Base-by-base conservation (phyloP, 2,797 vertebrate genomes). In the Argyrosomus regius region DNA sequence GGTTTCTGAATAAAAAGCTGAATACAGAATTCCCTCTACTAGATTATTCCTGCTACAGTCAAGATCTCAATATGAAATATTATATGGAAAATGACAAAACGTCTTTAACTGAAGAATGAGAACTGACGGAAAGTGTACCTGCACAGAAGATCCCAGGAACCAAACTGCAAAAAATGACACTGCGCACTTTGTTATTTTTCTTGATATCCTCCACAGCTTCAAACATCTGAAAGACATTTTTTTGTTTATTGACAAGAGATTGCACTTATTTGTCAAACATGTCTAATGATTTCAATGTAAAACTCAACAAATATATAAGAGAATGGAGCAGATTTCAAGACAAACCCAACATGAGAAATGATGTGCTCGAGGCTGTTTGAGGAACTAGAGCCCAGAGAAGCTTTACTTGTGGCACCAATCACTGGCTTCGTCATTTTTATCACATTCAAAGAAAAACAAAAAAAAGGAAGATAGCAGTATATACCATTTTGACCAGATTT, bases 81-180 rank as follows among this genome's bases (percentile, higher is more conserved):
- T 59, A 50, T 12, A 31, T 5, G 52, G 5, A n/a, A 8, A 43
- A 24, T 50, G 3, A 26, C 1, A 62, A 20, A 57, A 50, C 5
- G 7, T 59, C 9, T 20, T 43, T 6, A 54, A 13, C 3, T 70
- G 53, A 57, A 52, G 11, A 28, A 16, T 0, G 0, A 43, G 12
- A 8, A 45, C 16, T 17, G 16, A 49, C 10, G 9, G 31, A 56
- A 9, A 1, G 9, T 13, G 66, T 96, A 98, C 98, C 98, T 95
- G 98, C 98, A 96, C 98, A 99, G 94, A 99, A 99, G 89, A 99
- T 94, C 77, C 97, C 98, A 45, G 98, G 98, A 74, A 97, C 98
- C 93, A 98, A 88, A 90, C 98, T 99, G 91, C 97, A 97, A 49
- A 99, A 83, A 89, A 99, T 97, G 75, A 99, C 92, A 54, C 97